phyloP scores from a whole-genome alignment of 1,140 invertebrate species.

The Chironomus striatipennis region DNA sequence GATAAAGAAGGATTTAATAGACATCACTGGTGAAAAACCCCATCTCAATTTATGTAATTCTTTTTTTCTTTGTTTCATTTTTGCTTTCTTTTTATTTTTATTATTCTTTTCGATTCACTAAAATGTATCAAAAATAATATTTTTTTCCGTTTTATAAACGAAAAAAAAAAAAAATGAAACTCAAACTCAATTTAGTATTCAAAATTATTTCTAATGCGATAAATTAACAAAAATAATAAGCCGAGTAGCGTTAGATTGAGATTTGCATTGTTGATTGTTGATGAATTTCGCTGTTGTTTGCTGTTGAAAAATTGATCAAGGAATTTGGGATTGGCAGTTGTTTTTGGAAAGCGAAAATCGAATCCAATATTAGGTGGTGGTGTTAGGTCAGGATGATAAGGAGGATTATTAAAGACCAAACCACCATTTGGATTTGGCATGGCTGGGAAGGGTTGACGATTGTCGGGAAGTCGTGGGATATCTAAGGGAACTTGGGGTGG shows the following conservation, averaged over 20 bases:
- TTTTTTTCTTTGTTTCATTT: no score
- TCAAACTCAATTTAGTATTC: background rate
- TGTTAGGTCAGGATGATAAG: slow-evolving; percentile 29
- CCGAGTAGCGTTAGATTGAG: slow-evolving; percentile 15
- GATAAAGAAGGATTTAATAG: no score
- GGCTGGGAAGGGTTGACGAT: slow-evolving; percentile 38
- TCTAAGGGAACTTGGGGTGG: slow-evolving; percentile 38
- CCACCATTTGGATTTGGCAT: slow-evolving; percentile 28
- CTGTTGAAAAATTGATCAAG: slow-evolving; percentile 25
- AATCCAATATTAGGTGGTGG: slow-evolving; percentile 9
- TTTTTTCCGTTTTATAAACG: background rate
- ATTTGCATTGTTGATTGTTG: background rate
- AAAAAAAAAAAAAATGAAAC: background rate
- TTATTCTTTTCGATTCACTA: background rate
- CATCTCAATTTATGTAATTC: no score
- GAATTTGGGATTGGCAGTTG: background rate
- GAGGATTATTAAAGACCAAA: slow-evolving; percentile 33
- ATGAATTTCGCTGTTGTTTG: slow-evolving; percentile 17
- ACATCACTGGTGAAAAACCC: no score
- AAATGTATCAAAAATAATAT: slow-evolving; percentile 22
- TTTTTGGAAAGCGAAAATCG: slow-evolving; percentile 16
- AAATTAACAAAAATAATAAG: slow-evolving; percentile 21
- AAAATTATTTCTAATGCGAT: slow-evolving; percentile 17
- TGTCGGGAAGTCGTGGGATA: slow-evolving; percentile 32
- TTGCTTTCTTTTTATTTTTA: background rate